Base-by-base conservation (phyloP, 1,140 invertebrate species). In the Drosophila azteca region DNA sequence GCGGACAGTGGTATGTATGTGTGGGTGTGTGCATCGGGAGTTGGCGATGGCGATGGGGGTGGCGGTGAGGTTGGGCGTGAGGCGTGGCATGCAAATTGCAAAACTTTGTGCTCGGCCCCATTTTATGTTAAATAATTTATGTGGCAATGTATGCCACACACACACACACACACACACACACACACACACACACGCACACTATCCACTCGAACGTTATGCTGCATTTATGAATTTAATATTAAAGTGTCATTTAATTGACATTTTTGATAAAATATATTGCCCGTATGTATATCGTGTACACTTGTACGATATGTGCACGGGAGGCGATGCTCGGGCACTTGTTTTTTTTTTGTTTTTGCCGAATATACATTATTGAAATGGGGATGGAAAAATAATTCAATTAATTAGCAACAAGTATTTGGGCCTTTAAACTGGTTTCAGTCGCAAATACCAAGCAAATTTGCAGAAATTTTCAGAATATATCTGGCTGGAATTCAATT, bases 151-250 rank as follows among this genome's bases (percentile, higher is more conserved):
- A 51, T 72, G 69, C 69, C 64, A 62, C 48, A 51, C 55, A 61
- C 17, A 20, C 17, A 9, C 8, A 8, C 7, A 9, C 8, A 8
- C 7, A 8, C 7, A 9, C 8, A 8, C 7, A 20, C 17, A 20
- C 17, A 20, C 17, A 20, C 17, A 20, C 17, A 20, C 0, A 20
- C 17, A 29, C 26, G 6, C 26, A 9, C 8, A 8, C 7, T 7
- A 31, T 3, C 31, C 31, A 31, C 8, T 31, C 31, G 31, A 31
- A 3, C 8, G 31, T 9, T 31, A 9, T 31, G 71, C 52, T 79
- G 52, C 75, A 70, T 87, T 87, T 87, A 88, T 87, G 83, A 87
- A 87, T 87, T 87, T 87, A 87, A 88, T 81, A 87, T 87, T 87
- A 87, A 88, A 88, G 82, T 76, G 75, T 76, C 83, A 82, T 87